Percentiles rank a stretch among this genome's conserved stretches.
These are phyloP conservation scores for Myotis yumanensis DNA, from an alignment of 2,113 vertebrate species.

Conservation along the genomic window DNA sequence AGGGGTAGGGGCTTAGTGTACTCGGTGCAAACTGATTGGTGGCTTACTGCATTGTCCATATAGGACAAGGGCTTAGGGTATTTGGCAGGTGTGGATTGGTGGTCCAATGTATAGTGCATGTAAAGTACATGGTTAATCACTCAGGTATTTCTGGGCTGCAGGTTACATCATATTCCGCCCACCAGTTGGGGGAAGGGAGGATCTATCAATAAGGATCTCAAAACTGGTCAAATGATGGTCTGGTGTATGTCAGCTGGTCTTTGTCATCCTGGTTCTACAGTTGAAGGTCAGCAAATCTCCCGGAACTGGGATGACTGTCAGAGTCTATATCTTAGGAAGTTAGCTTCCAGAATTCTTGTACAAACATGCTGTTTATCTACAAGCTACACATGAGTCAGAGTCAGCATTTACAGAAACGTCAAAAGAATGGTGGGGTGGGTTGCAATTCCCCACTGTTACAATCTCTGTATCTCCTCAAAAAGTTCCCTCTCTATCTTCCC, in stretches of 20 bases:
- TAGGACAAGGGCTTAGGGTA: too few species aligned
- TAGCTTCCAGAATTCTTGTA: not conserved
- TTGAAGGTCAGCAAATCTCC: not conserved
- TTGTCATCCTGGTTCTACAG: not conserved
- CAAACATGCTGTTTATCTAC: not conserved
- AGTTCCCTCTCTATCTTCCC: not conserved
- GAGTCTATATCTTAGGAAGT: not conserved
- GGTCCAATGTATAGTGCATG: too few species aligned
- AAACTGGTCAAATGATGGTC: not conserved
- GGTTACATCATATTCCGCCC: too few species aligned
- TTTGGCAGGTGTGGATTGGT: too few species aligned
- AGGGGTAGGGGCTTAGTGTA: too few species aligned
- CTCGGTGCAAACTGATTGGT: too few species aligned
- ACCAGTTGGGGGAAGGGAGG: too few species aligned
- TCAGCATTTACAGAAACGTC: not conserved
- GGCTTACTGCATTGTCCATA: too few species aligned
- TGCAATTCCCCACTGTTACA: not conserved
- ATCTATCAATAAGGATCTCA: not conserved
- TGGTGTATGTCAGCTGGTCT: not conserved
- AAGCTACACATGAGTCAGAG: not conserved
- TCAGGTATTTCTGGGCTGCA: too few species aligned
- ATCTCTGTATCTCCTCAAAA: not conserved
- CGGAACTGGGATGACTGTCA: not conserved
- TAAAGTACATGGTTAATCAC: too few species aligned
- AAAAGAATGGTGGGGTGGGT: not conserved